A percentile compares a stretch with the other conserved stretches of the same genome.
phyloP scores from a whole-genome alignment of 1,140 invertebrate genomes.

The Matsumurasca onukii region DNA sequence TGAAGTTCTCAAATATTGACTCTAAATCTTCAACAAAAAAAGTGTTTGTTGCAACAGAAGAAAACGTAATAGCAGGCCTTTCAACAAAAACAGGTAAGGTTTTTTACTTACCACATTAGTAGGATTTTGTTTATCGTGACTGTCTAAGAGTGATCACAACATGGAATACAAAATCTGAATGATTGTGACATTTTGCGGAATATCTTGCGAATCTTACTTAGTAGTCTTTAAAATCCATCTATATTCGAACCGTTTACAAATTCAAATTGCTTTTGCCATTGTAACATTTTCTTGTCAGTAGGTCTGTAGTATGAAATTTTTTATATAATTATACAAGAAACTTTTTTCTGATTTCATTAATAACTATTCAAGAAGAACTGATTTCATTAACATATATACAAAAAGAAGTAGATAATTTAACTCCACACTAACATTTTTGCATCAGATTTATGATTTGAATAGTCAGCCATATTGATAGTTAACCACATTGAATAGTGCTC shows the following conservation, averaged over 20 bases:
- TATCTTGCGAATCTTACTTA: neutral
- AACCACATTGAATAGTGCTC: neutral
- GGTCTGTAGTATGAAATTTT: too few relatives aligned
- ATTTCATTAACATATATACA: neutral
- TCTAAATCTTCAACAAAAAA: slow-evolving; percentile 70
- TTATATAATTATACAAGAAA: neutral
- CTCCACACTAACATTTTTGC: neutral
- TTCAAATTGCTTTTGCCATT: too few relatives aligned
- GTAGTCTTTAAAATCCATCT: too few relatives aligned
- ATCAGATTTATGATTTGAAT: neutral
- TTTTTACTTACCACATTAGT: too few relatives aligned
- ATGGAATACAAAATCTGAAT: neutral
- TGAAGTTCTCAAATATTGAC: slow-evolving; percentile 79
- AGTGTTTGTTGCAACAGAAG: slow-evolving; percentile 82
- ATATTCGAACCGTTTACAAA: neutral
- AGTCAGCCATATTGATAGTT: neutral
- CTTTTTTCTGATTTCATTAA: neutral
- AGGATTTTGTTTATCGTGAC: too few relatives aligned
- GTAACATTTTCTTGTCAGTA: too few relatives aligned
- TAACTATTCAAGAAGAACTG: neutral
- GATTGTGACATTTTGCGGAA: neutral
- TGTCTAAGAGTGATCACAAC: neutral
- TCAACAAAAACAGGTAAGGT: slow-evolving; percentile 74
- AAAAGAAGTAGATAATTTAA: neutral
- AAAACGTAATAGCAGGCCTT: slow-evolving; percentile 84